Evolutionary conservation across 2,888 invertebrate genomes (phyloP), one percentile per base, ranked within the genome.

Genomic region (Clusia tigrina): DNA sequence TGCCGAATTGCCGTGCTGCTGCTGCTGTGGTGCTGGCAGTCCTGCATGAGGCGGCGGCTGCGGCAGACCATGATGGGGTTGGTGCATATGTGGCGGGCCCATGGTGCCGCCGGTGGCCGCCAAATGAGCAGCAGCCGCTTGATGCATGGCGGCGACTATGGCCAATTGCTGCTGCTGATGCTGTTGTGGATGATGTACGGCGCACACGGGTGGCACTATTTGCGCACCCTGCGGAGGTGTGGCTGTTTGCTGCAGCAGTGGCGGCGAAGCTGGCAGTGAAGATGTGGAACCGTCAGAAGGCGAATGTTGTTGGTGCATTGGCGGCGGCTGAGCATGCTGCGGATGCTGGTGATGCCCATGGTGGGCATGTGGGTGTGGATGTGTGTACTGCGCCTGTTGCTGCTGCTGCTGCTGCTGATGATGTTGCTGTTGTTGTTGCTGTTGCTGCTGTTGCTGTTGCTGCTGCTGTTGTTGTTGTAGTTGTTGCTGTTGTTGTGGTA

Each of bases 111-210:
- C 66, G 1, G 67, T 57, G 10, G 67, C 68, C 6, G 70, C 72
- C 63, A 72, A 58, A 51, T 72, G 73, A 10, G 69, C 67, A 25
- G 70, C 68, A 25, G 67, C 69, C 46, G 74, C 72, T 48, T 79
- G 81, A 60, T 81, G 82, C 79, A 81, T 81, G 62, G 80, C 82
- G 60, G 82, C 81, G 37, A 82, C 74, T 63, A 82, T 69, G 37
- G 81, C 81, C 69, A 81, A 67, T 67, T 81, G 81, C 71, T 81
- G 81, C 63, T 80, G 80, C 46, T 80, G 80, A 66, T 81, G 81
- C 58, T 76, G 76, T 53, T 76, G 76, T 57, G 76, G 75, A 69
- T 77, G 76, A 64, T 77, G 76, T 3, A 77, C 68, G 5, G 76
- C 82, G 67, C 82, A 82, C n/a, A 79, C 76, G 58, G 74, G 79